Evolutionary conservation across 1,140 invertebrate genomes (phyloP).

Genomic region (Sitobion miscanthi): DNA sequence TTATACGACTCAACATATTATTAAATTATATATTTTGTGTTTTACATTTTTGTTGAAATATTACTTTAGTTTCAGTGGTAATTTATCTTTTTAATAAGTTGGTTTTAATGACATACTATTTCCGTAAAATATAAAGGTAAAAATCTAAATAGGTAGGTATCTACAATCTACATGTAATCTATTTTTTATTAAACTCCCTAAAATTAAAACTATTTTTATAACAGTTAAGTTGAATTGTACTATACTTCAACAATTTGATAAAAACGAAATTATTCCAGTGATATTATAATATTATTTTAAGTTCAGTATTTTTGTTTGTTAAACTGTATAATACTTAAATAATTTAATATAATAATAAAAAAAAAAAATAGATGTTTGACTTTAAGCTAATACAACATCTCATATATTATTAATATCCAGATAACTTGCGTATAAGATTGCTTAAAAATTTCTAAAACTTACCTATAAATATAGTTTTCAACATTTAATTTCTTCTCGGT

Average conservation of each 20-base stretch:
- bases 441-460: not conserved
- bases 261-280: too few species aligned
- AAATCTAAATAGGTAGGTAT: not conserved
- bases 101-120: not conserved
- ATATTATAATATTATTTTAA: too few species aligned
- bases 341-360: not conserved
- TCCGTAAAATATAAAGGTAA: not conserved
- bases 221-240: not conserved
- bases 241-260: not conserved
- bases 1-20: not conserved
- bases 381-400: not conserved
- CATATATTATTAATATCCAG: not conserved
- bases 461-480: not conserved
- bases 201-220: not conserved
- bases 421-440: not conserved
- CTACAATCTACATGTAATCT: not conserved
- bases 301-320: too few species aligned
- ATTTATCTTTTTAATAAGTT: not conserved
- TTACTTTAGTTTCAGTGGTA: not conserved
- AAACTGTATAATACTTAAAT: too few species aligned
- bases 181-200: not conserved
- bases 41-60: not conserved
- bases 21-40: not conserved
- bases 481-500: conserved; percentile 2
- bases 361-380: not conserved